Evolutionary conservation across 2,113 vertebrate species (phyloP).

Genomic region (Grammomys dolichurus): DNA sequence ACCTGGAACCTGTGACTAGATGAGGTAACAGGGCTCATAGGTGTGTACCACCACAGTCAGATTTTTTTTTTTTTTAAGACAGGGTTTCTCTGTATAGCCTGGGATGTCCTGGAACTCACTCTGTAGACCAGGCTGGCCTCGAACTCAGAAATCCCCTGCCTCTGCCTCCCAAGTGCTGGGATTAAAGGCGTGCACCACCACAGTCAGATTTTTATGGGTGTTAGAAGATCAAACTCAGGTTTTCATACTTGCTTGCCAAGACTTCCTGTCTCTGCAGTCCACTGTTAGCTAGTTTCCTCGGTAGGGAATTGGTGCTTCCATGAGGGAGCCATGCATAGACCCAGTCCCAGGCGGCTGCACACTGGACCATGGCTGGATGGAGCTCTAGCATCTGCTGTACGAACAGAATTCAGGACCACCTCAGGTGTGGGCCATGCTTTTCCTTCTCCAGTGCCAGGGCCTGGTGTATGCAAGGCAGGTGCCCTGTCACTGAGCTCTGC

Average conservation of each 20-base stretch:
- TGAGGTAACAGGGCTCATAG: background rate
- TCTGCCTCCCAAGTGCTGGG: no score
- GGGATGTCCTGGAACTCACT: background rate
- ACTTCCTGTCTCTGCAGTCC: background rate
- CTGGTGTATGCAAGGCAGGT: background rate
- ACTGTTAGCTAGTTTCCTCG: background rate
- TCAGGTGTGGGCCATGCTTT: background rate
- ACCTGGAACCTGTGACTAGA: background rate
- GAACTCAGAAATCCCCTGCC: no score
- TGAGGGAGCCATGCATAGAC: background rate
- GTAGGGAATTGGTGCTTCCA: background rate
- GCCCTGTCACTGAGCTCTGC: background rate
- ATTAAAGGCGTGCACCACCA: background rate
- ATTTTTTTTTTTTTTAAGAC: no score
- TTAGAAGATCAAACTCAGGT: background rate
- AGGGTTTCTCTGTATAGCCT: no score
- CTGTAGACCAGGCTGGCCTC: no score
- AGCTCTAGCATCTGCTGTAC: background rate
- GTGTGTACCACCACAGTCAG: background rate
- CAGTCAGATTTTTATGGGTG: background rate
- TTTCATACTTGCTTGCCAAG: background rate
- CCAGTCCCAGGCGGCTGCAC: background rate
- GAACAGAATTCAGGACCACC: background rate
- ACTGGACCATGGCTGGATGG: background rate
- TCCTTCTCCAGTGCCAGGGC: no score